Evolutionary conservation across 2,113 vertebrate species (phyloP), one percentile per base, ranked within the genome.

Genomic region (Microcebus griseorufus): DNA sequence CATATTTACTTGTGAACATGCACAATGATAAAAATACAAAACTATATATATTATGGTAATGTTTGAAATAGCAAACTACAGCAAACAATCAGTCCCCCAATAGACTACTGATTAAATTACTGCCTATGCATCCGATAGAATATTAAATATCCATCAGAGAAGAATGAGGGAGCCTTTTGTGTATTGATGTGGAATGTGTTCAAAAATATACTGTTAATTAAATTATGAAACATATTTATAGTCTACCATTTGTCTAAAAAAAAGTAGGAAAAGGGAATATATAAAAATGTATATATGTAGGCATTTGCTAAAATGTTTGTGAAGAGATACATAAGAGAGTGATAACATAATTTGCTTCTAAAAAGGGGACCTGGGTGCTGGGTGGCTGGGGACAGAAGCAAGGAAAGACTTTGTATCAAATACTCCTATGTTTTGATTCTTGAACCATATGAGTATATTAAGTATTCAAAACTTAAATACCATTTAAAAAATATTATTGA

Each of bases 21-120:
- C 13, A 90, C 82, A 90, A 82, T 64, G 17, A 88, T 62, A 51
- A 94, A 84, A 95, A 84, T 72, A n/a, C 29, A 84, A 90, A 60
- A 34, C 39, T 73, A 78, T 37, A 78, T 37, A 78, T 58, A 39
- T 82, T 58, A 60, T 3, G 2, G 1, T 79, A 48, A 69, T 9
- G 20, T 64, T 81, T 80, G 18, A 91, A 91, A 90, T 53, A 55
- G 9, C 18, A 76, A 76, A 83, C 55, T 84, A 60, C 22, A 64
- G 16, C 87, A 60, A 55, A 55, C 48, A 45, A 62, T n/a, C 10
- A 32, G 23, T 11, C 65, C 58, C 62, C 48, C n/a, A 48, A 20
- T 25, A 62, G 37, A 58, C 29, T 76, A 62, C 29, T 55, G 9
- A 8, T 72, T 93, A 76, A 62, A 17, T 70, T 45, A 78, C n/a